phyloP scores from a whole-genome alignment of 2,113 vertebrate genomes.

The Cichladusa arquata region DNA sequence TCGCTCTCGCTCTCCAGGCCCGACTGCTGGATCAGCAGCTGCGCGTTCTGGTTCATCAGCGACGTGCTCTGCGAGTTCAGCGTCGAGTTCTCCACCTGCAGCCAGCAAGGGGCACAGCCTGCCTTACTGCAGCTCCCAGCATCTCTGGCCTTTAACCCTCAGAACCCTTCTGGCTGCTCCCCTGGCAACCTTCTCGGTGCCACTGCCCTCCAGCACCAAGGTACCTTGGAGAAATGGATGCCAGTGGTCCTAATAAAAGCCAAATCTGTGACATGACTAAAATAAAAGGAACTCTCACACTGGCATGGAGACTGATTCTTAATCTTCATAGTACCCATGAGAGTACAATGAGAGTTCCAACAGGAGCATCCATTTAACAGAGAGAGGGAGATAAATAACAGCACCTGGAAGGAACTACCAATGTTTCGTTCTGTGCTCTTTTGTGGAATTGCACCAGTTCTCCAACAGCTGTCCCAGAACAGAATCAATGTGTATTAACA shows the following conservation, averaged over 20 bases:
- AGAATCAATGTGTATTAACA: background rate
- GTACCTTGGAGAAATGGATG: background rate
- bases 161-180: too few species aligned
- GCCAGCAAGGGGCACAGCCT: background rate
- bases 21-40: conserved; percentile 90
- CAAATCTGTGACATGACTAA: background rate
- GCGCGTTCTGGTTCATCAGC: conserved; percentile 93
- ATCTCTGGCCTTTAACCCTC: too few species aligned
- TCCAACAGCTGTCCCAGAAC: background rate
- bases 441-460: background rate
- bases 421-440: background rate
- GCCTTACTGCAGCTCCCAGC: background rate
- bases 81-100: conserved; percentile 94
- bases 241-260: background rate
- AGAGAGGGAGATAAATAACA: background rate
- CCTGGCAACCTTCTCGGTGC: too few species aligned
- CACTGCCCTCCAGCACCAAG: background rate
- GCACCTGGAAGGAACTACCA: background rate
- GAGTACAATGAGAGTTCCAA: background rate
- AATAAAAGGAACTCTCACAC: background rate
- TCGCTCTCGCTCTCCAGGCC: conserved; percentile 89
- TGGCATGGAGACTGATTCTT: background rate
- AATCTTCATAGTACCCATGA: background rate
- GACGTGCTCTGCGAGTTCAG: conserved; percentile 89
- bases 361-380: background rate